A percentile compares a stretch with the other conserved stretches of the same genome.
phyloP scores from a whole-genome alignment of 1,140 invertebrate species.

The Acromyrmex heyeri region DNA sequence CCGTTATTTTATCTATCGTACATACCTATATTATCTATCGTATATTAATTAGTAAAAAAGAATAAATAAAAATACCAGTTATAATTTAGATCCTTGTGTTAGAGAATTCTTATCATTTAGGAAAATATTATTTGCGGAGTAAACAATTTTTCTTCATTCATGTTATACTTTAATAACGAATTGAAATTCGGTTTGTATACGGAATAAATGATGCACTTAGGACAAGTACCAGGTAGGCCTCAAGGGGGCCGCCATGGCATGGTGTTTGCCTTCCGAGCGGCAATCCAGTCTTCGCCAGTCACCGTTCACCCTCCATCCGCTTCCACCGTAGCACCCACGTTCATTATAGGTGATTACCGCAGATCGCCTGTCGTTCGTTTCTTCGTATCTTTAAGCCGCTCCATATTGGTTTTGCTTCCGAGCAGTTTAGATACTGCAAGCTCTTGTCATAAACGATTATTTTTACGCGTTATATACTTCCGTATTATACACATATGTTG shows the following conservation, averaged over 20 bases:
- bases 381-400: constrained; percentile 33
- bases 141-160: not conserved
- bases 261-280: constrained; percentile 89
- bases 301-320: constrained; percentile 88
- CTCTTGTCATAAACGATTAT: not conserved
- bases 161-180: constrained; percentile 16
- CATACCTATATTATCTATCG: not conserved
- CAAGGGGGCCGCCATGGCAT: constrained; percentile 90
- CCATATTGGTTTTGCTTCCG: constrained; percentile 38
- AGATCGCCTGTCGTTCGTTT: constrained; percentile 65
- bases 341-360: constrained; percentile 87
- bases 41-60: not conserved
- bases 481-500: not conserved
- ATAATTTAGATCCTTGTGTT: not conserved
- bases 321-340: constrained; percentile 87
- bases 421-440: not conserved
- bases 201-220: constrained; percentile 85
- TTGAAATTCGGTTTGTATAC: constrained; percentile 41
- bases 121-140: not conserved
- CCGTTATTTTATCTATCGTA: not conserved
- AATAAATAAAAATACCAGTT: not conserved
- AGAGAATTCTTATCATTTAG: not conserved
- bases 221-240: constrained; percentile 89
- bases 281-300: constrained; percentile 86
- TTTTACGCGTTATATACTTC: not conserved